Conservation (phyloP, 2,797 vertebrate genomes). For the Poliocrania exsul region DNA sequence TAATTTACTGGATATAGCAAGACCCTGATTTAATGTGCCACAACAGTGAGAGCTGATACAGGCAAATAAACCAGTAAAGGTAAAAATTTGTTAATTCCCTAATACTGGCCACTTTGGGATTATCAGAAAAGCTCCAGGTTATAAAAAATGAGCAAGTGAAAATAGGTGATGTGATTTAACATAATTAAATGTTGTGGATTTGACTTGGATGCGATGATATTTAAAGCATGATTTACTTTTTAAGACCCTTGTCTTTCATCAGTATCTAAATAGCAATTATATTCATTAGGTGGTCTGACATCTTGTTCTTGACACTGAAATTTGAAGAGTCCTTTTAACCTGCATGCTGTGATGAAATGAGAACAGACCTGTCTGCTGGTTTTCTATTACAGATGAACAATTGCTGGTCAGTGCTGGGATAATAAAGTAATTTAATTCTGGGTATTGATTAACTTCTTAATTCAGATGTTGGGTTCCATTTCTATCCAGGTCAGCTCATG, state of each 20-base stretch:
- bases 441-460: slow-evolving; percentile 39
- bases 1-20: not conserved
- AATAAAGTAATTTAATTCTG: slow-evolving; percentile 60
- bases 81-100: not conserved
- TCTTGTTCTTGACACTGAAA: not conserved
- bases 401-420: not conserved
- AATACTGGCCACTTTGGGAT: not conserved
- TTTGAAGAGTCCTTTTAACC: slow-evolving; percentile 3
- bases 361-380: not conserved
- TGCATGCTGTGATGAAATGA: not conserved
- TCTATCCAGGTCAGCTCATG: slow-evolving; percentile 40
- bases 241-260: not conserved
- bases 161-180: not conserved
- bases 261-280: not conserved
- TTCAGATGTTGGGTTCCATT: slow-evolving; percentile 51
- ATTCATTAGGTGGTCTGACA: not conserved
- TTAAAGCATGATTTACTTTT: not conserved
- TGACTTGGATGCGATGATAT: not conserved
- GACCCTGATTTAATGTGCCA: not conserved
- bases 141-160: not conserved
- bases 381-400: slow-evolving; percentile 29
- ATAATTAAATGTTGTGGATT: not conserved
- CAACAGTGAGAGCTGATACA: not conserved
- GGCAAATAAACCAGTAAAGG: not conserved
- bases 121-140: not conserved